Percentiles rank a stretch among this genome's conserved stretches.
Conservation (phyloP, 2,888 invertebrate species). For the Pterostichus madidus region DNA sequence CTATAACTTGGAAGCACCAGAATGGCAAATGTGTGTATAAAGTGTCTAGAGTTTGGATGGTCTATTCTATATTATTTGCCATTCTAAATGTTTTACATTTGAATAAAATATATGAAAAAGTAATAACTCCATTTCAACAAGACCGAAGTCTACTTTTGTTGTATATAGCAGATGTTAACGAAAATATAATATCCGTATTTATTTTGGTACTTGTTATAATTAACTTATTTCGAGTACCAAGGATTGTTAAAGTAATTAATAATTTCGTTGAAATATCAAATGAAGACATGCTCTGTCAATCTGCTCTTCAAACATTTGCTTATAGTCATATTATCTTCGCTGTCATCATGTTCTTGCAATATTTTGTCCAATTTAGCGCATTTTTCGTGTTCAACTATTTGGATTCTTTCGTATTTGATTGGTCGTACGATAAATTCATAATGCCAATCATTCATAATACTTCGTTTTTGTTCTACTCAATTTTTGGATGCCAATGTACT, state of each 20-base stretch:
- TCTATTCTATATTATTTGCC: slow-evolving; percentile 71
- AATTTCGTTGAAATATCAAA: slow-evolving; percentile 70
- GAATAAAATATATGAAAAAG: slow-evolving; percentile 2
- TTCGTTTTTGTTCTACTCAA: slow-evolving; percentile 72
- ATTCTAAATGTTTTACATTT: slow-evolving; percentile 70
- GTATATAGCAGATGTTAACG: slow-evolving; percentile 51
- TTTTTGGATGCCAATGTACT: slow-evolving; percentile 59
- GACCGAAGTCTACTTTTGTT: slow-evolving; percentile 21
- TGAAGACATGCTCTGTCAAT: slow-evolving; percentile 73
- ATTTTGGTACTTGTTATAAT: slow-evolving; percentile 71
- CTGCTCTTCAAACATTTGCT: slow-evolving; percentile 70
- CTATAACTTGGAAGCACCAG: slow-evolving; percentile 72
- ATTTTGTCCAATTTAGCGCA: slow-evolving; percentile 70
- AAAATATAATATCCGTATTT: slow-evolving; percentile 69
- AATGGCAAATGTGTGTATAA: slow-evolving; percentile 72
- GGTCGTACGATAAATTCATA: slow-evolving; percentile 71
- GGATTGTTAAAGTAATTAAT: slow-evolving; percentile 73
- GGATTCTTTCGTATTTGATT: slow-evolving; percentile 71
- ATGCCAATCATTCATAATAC: slow-evolving; percentile 72
- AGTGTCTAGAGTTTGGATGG: slow-evolving; percentile 72
- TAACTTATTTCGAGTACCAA: slow-evolving; percentile 71
- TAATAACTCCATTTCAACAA: slow-evolving; percentile 31
- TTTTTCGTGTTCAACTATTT: slow-evolving; percentile 72
- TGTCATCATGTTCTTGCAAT: slow-evolving; percentile 68
- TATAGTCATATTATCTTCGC: slow-evolving; percentile 71